Percentiles rank a stretch among this genome's conserved stretches.
phyloP scores from a whole-genome alignment of 2,888 invertebrate species.

The Toxonevra muliebris region DNA sequence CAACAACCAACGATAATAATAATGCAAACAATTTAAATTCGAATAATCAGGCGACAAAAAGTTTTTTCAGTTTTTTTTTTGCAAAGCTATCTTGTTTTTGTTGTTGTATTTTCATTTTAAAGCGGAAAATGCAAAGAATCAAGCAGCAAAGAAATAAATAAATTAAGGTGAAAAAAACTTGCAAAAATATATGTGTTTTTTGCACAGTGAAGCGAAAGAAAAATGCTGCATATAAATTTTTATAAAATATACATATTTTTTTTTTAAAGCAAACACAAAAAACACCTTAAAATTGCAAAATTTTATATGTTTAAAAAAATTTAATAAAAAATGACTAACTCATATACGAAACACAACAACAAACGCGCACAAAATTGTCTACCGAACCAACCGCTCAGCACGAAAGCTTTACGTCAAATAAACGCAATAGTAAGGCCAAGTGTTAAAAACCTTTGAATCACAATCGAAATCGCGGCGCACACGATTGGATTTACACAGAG shows the following conservation, averaged over 20 bases:
- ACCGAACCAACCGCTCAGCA: conserved; percentile 59
- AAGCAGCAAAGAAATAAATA: conserved; percentile 5
- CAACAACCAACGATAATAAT: conserved; percentile 19
- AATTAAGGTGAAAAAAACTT: conserved; percentile 25
- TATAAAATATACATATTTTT: background rate
- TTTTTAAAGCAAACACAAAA: conserved; percentile 5
- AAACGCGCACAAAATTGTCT: conserved; percentile 27
- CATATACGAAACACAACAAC: conserved; percentile 31
- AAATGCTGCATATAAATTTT: too few species aligned
- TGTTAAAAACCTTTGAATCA: conserved; percentile 44
- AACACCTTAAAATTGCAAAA: conserved; percentile 8
- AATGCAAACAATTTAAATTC: conserved; percentile 22
- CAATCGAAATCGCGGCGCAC: conserved; percentile 31
- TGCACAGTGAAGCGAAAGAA: conserved; percentile 34
- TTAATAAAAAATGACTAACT: conserved; percentile 5
- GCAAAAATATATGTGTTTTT: conserved; percentile 25
- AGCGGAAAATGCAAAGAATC: conserved; percentile 18
- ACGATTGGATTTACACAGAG: conserved; percentile 5
- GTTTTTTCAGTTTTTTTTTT: conserved; percentile 14
- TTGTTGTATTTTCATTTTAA: conserved; percentile 1
- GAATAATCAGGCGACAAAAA: conserved; percentile 15
- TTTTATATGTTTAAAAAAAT: background rate
- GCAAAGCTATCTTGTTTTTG: conserved; percentile 21
- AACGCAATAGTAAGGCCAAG: conserved; percentile 46
- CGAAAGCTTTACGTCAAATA: conserved; percentile 63